phyloP scores from a whole-genome alignment of 2,113 vertebrate species.

The Coturnix japonica region DNA sequence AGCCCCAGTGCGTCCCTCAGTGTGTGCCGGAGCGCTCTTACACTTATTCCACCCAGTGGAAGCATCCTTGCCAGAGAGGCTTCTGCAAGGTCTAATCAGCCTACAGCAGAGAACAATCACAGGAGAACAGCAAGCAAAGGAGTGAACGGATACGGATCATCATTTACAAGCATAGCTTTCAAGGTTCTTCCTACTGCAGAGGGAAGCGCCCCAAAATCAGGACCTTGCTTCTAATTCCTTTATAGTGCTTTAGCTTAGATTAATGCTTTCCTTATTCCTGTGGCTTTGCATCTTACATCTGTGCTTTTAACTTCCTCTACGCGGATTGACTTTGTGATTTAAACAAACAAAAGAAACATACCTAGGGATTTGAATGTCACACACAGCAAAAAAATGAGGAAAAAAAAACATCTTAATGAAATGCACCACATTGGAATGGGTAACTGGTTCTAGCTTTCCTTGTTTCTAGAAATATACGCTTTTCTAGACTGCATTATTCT shows the following conservation, averaged over 20 bases:
- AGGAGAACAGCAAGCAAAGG: neutral
- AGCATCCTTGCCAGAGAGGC: conserved; percentile 52
- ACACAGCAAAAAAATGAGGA: neutral
- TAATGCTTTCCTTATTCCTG: conserved; percentile 8
- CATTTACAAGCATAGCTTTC: neutral
- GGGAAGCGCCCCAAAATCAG: neutral
- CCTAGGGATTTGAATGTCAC: neutral
- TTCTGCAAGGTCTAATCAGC: conserved; percentile 16
- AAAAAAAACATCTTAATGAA: neutral
- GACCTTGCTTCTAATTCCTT: neutral
- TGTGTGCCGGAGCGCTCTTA: conserved; percentile 31
- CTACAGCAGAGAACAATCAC: accelerated
- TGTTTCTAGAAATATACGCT: neutral
- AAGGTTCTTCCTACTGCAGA: neutral
- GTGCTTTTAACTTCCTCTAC: neutral
- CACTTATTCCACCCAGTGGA: conserved; percentile 64
- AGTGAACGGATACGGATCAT: neutral
- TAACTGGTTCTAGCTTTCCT: neutral
- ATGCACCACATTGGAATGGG: neutral
- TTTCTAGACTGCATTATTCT: conserved; percentile 17
- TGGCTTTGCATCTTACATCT: neutral
- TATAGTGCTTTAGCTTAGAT: conserved; percentile 39
- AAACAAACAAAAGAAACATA: neutral
- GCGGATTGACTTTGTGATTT: neutral
- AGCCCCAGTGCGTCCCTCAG: neutral